phyloP scores from a whole-genome alignment of 2,888 invertebrate genomes.

The Gastracanthus pulcherrimus region DNA sequence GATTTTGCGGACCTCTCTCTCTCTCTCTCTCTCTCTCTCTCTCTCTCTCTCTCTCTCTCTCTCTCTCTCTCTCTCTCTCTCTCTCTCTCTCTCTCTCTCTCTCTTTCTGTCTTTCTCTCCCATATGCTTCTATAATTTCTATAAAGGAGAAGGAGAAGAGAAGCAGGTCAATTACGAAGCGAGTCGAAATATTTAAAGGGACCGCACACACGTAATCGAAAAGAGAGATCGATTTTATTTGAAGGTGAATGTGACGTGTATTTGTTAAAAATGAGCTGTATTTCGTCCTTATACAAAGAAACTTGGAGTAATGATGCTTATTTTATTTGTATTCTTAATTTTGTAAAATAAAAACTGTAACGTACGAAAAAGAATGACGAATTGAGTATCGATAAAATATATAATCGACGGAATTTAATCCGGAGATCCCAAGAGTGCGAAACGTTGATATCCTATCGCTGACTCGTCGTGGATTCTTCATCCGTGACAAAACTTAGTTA shows the following conservation, averaged over 20 bases:
- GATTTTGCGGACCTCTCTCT: not conserved
- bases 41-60: not conserved
- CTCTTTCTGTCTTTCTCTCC: not conserved
- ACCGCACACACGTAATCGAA: not conserved
- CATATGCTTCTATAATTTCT: slow-evolving; percentile 22
- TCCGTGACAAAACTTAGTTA: no score
- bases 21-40: not conserved
- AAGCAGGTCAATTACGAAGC: slow-evolving; percentile 20
- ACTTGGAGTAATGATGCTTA: no score
- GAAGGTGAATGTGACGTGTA: not conserved
- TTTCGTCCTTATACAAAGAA: no score
- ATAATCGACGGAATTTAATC: no score
- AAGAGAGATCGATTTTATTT: slow-evolving; percentile 27
- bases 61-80: not conserved
- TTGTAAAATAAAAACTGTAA: no score
- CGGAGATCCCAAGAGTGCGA: no score
- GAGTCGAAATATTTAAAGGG: slow-evolving; percentile 2
- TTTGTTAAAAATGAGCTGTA: no score
- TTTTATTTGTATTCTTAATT: no score
- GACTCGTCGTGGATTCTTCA: no score
- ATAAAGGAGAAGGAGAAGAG: not conserved
- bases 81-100: not conserved
- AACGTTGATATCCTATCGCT: no score
- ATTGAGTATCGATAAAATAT: no score
- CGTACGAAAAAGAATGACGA: no score